Evolutionary conservation across 2,888 invertebrate genomes (phyloP).

Genomic region (Zele albiditarsus): DNA sequence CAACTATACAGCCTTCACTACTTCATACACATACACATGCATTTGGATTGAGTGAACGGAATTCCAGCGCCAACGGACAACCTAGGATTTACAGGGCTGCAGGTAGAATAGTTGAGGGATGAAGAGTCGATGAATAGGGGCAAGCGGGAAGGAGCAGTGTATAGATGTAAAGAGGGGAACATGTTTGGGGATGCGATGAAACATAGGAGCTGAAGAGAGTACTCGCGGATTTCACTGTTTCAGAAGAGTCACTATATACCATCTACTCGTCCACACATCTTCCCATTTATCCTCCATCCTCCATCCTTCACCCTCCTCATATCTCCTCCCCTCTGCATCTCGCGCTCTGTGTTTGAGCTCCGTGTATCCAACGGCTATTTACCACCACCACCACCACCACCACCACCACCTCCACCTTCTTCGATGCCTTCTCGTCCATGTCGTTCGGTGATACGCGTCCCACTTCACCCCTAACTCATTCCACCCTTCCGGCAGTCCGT

Average conservation of each 20-base stretch:
- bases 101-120: constrained; percentile 52
- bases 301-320: constrained; percentile 33
- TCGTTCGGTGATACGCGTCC: neutral
- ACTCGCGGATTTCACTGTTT: constrained; percentile 66
- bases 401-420: constrained; percentile 51
- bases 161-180: constrained; percentile 36
- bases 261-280: constrained; percentile 63
- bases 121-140: constrained; percentile 41
- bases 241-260: constrained; percentile 68
- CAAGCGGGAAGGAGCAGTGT: constrained; percentile 25
- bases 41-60: constrained; percentile 60
- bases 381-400: neutral
- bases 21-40: constrained; percentile 59
- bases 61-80: constrained; percentile 59
- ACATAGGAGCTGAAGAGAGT: constrained; percentile 50
- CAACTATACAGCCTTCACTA: constrained; percentile 58
- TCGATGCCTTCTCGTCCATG: constrained; percentile 41
- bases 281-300: constrained; percentile 43
- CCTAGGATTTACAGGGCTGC: constrained; percentile 61
- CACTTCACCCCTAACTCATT: constrained; percentile 38
- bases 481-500: constrained; percentile 38
- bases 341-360: constrained; percentile 49
- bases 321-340: constrained; percentile 1
- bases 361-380: constrained; percentile 49
- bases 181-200: constrained; percentile 47